Percentiles rank a stretch among this genome's conserved stretches.
Conservation (phyloP, 2,113 vertebrate genomes). For the Grammomys dolichurus region DNA sequence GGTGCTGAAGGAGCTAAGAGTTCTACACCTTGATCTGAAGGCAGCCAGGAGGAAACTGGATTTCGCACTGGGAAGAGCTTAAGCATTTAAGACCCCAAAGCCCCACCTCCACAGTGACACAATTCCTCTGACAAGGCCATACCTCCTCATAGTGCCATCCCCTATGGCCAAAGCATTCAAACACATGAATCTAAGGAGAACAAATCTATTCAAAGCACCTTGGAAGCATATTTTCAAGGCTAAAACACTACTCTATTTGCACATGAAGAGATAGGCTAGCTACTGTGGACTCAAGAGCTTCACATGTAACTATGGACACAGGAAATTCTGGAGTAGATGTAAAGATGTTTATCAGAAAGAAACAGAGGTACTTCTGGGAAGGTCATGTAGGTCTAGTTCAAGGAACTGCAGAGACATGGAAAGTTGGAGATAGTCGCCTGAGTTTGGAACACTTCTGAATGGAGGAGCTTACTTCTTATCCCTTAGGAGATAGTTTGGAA, state of each 20-base stretch:
- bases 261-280: background rate
- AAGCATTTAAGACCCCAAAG: no score
- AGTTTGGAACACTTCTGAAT: background rate
- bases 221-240: slow-evolving; percentile 22
- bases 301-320: background rate
- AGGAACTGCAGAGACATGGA: background rate
- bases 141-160: no score
- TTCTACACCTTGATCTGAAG: no score
- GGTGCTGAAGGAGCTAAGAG: no score
- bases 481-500: background rate
- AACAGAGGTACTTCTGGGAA: background rate
- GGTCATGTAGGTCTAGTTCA: background rate
- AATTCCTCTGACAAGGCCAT: no score
- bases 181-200: no score
- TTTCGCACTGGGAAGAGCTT: no score
- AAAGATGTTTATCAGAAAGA: background rate
- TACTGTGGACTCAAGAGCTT: background rate
- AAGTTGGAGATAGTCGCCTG: no score
- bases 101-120: no score
- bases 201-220: no score
- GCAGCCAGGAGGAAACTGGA: no score
- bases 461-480: background rate
- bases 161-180: no score
- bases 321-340: background rate
- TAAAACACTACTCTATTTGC: background rate